These are phyloP conservation scores for Dendrocincla tyrannina DNA, from an alignment of 2,797 vertebrate genomes.

Conservation along the genomic window DNA sequence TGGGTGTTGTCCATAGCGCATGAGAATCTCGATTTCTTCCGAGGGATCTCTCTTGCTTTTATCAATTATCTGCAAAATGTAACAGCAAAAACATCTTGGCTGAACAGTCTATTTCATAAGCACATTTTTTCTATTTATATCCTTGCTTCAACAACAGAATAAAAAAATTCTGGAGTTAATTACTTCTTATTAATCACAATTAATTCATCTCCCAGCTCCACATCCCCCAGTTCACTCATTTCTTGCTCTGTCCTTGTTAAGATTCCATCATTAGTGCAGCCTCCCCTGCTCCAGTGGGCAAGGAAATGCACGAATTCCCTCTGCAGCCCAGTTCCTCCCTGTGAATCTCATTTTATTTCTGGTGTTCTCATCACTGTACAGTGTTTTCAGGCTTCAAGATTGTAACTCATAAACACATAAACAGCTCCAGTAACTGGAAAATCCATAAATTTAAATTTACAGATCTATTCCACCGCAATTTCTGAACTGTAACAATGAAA, in stretches of 20 bases:
- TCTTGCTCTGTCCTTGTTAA: background rate
- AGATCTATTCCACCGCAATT: background rate
- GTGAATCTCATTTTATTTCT: background rate
- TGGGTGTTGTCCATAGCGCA: slow-evolving; percentile 95
- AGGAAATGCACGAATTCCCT: background rate
- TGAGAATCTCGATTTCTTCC: slow-evolving; percentile 96
- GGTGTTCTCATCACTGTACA: fast-evolving
- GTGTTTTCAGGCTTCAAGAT: background rate
- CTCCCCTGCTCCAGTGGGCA: background rate
- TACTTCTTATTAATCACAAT: background rate
- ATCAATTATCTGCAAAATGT: slow-evolving; percentile 89
- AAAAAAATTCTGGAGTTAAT: background rate
- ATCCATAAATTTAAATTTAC: background rate
- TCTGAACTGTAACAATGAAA: background rate
- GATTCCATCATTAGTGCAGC: background rate
- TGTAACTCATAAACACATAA: background rate
- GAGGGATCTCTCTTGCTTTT: slow-evolving; percentile 97
- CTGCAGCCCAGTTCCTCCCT: background rate
- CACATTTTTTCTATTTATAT: background rate
- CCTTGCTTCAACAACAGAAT: background rate
- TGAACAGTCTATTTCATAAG: background rate
- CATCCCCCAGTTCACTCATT: background rate
- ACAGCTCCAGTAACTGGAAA: background rate
- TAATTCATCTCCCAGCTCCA: background rate
- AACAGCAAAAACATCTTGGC: background rate